Evolutionary conservation across 2,797 vertebrate genomes (phyloP), one percentile per base, ranked within the genome.

Genomic region (Pogonophryne albipinna): DNA sequence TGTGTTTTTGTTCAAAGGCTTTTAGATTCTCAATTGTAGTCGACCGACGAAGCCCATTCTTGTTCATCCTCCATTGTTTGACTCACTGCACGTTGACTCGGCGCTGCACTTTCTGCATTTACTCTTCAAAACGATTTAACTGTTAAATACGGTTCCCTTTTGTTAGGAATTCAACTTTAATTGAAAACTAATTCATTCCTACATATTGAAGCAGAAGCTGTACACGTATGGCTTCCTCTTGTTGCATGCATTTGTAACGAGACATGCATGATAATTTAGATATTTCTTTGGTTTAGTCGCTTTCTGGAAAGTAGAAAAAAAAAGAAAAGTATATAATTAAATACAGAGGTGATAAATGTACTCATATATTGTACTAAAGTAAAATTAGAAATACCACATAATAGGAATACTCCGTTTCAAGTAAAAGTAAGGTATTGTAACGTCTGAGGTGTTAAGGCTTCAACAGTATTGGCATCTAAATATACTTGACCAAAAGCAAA

Each of bases 1-100:
- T 10, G 34, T 23, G 13, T 63, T 53, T 59, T 67, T 80, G 50
- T 71, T 69, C 4, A 4, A n/a, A 38, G 34, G 12, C 31, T 57
- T 59, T 71, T 55, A 20, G 50, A 56, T 86, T 78, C 42, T 77
- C 57, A 62, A 45, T 70, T 72, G 52, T 71, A 5, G 50, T 38
- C 8, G 17, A 57, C 31, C 55, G 66, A 76, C 70, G 66, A 62
- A 83, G 62, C 79, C 61, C 68, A 52, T 76, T 85, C 75, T 79
- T 58, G 55, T 75, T 71, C 70, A 10, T 9, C 79, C 64, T 83
- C 91, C 87, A 93, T 93, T 93, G 92, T 93, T 71, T 91, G 74
- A 19, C 16, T 45, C 34, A 9, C 11, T 71, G 70, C 49, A 69
- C 56, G 53, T 44, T 59, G 74, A 66, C 66, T 76, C 77, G 51